Evolutionary conservation across 2,113 vertebrate species (phyloP).

Genomic region (Dasyurus viverrinus): DNA sequence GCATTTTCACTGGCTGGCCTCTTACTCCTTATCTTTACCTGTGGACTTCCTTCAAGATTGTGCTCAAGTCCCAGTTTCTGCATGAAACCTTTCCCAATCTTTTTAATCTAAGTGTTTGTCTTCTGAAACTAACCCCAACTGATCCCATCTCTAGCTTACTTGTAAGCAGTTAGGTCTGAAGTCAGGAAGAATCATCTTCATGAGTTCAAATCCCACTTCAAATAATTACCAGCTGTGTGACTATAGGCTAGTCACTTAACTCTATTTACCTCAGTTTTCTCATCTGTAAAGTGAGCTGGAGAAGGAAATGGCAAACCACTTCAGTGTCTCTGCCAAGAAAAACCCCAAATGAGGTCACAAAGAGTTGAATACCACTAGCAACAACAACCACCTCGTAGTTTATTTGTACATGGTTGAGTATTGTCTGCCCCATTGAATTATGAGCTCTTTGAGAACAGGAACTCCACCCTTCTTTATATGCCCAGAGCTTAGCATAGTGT

Average conservation of each 20-base stretch:
- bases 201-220: background rate
- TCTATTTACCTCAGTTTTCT: background rate
- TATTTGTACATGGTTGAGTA: background rate
- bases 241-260: background rate
- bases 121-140: background rate
- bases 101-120: background rate
- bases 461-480: background rate
- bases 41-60: background rate
- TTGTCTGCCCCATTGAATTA: background rate
- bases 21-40: background rate
- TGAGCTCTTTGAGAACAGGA: background rate
- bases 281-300: background rate
- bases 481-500: background rate
- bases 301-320: background rate
- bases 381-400: background rate
- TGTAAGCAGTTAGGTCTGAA: background rate
- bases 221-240: background rate
- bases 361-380: background rate
- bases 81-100: background rate
- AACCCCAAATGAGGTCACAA: background rate
- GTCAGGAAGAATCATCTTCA: background rate
- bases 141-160: background rate
- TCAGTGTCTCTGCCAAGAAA: background rate
- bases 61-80: background rate
- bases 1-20: background rate